phyloP scores from a whole-genome alignment of 2,888 invertebrate species.

The Ferdinandea cuprea region DNA sequence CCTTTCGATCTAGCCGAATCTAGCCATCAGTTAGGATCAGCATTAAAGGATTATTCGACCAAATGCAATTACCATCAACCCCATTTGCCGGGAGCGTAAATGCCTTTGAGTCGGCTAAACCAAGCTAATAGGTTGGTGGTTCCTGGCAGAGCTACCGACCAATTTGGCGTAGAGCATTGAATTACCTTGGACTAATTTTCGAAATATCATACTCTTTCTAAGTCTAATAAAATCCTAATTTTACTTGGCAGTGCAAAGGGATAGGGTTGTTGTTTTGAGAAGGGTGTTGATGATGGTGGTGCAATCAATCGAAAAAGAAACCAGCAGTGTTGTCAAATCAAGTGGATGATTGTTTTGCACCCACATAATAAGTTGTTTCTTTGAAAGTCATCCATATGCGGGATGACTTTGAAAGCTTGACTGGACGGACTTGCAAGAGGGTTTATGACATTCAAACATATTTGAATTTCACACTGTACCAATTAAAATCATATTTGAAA shows the following conservation, averaged over 20 bases:
- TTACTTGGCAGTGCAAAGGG: conserved; percentile 30
- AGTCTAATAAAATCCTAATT: conserved; percentile 28
- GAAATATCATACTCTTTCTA: conserved; percentile 25
- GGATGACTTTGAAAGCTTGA: background rate
- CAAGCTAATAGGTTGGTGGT: conserved; percentile 58
- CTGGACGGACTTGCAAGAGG: too few relatives aligned
- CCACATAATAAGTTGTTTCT: conserved; percentile 38
- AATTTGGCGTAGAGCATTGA: conserved; percentile 50
- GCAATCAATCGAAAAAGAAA: background rate
- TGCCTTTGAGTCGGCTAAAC: conserved; percentile 48
- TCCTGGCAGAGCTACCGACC: conserved; percentile 46
- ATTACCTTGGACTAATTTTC: conserved; percentile 51
- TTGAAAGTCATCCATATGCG: background rate
- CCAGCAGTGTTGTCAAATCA: conserved; percentile 13
- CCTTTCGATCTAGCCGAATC: conserved; percentile 77
- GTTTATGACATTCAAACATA: too few relatives aligned
- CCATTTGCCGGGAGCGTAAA: conserved; percentile 59
- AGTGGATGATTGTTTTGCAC: conserved; percentile 68
- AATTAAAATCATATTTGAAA: too few relatives aligned
- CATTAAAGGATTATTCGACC: conserved; percentile 83
- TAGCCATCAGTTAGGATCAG: conserved; percentile 81
- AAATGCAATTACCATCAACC: conserved; percentile 82
- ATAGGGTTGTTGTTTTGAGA: conserved; percentile 32
- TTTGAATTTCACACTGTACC: too few relatives aligned
- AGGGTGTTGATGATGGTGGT: background rate